Evolutionary conservation across 2,797 vertebrate species (phyloP).

Genomic region (Vireo griseus): DNA sequence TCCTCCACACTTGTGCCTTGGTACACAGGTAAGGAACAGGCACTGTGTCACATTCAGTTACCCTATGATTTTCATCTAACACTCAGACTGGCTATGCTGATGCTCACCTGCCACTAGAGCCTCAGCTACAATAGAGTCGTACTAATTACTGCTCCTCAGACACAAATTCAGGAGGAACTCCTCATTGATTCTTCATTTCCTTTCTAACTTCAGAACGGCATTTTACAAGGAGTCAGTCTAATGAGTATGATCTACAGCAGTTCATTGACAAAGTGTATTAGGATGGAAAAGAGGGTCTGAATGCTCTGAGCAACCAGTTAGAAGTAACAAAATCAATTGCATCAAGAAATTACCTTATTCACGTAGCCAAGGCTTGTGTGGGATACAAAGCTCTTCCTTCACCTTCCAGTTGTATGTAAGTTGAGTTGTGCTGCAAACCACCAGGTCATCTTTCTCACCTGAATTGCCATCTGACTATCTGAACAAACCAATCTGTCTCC

Average conservation of each 20-base stretch:
- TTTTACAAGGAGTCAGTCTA: background rate
- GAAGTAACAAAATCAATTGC: background rate
- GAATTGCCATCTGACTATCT: background rate
- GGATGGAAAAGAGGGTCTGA: background rate
- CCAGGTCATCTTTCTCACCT: background rate
- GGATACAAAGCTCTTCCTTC: background rate
- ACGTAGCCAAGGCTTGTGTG: background rate
- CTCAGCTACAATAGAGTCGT: background rate
- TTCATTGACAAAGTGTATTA: background rate
- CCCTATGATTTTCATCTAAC: background rate
- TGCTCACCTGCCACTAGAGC: background rate
- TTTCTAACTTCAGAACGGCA: background rate
- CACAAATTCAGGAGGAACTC: background rate
- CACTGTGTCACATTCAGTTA: background rate
- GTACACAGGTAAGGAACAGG: background rate
- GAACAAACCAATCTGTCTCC: background rate
- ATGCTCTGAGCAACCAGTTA: background rate
- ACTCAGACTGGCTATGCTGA: background rate
- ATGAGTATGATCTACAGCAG: background rate
- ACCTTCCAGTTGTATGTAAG: background rate
- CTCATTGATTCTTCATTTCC: background rate
- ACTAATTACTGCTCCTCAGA: background rate
- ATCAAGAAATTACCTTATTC: constrained; percentile 35
- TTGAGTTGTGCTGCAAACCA: background rate
- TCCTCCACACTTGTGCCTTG: background rate